phyloP scores from a whole-genome alignment of 2,113 vertebrate genomes.

The Garra rufa region DNA sequence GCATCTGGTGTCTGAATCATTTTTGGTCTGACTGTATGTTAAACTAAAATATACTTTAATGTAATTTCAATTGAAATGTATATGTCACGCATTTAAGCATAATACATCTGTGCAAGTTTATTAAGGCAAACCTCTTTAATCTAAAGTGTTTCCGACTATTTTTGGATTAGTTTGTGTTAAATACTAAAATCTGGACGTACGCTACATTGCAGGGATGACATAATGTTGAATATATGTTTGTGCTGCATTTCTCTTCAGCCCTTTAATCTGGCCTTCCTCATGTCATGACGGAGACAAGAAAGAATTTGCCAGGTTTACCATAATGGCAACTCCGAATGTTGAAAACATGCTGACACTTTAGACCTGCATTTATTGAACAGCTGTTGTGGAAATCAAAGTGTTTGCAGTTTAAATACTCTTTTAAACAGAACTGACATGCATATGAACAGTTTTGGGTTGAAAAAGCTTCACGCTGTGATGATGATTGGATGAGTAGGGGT shows the following conservation, averaged over 20 bases:
- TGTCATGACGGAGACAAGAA: background rate
- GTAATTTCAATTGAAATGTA: too few species aligned
- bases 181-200: too few species aligned
- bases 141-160: too few species aligned
- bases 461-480: background rate
- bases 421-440: background rate
- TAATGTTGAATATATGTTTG: background rate
- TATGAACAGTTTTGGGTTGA: background rate
- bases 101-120: too few species aligned
- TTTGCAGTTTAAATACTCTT: background rate
- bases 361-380: slow-evolving; percentile 40
- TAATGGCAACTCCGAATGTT: background rate
- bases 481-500: background rate
- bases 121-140: too few species aligned
- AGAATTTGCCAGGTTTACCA: background rate
- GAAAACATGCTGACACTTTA: slow-evolving; percentile 29
- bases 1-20: too few species aligned
- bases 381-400: background rate
- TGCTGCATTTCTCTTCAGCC: background rate
- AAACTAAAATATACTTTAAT: too few species aligned
- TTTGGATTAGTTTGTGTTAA: too few species aligned
- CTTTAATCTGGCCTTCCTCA: background rate
- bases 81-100: too few species aligned
- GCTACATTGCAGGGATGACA: background rate
- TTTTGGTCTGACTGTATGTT: too few species aligned